Evolutionary conservation across 2,888 invertebrate species (phyloP), one percentile per base, ranked within the genome.

Genomic region (Polymixis flavicincta): DNA sequence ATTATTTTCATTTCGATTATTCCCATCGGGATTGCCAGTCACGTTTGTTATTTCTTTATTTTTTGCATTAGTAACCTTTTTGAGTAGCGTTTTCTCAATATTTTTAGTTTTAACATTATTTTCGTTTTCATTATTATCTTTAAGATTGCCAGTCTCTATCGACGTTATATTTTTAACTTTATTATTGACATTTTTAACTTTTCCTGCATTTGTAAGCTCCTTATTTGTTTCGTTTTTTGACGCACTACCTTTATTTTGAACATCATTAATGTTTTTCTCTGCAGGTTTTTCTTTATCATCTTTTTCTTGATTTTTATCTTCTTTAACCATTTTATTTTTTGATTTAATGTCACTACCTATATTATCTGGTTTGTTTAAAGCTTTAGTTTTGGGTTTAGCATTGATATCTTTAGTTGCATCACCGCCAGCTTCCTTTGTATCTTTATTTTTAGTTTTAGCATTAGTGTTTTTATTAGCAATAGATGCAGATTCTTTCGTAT

Each of bases 351-450:
- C 68, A 66, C n/a, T 22, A 2, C 32, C 37, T 13, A 32, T 0
- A 19, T 59, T 71, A 9, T n/a, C 37, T n/a, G 69, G 22, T 50
- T 60, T 54, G 19, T 78, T 73, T 14, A 48, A 9, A 14, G 19
- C 32, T 11, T 77, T 82, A 9, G 22, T 32, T 42, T 70, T 83
- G 0, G 73, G 60, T 83, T 71, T 79, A 0, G 52, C 0, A 71
- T 75, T 79, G 8, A 22, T 60, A 37, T 71, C 78, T 71, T 80
- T 85, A 8, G 71, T 9, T 68, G 13, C 11, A 48, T 22, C 32
- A 25, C 55, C 55, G 4, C n/a, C 64, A 11, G 22, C 9, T 32
- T 67, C 69, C 0, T 72, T 78, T 0, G 22, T 2, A 4, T 42
- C 25, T 52, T 80, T 66, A 37, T 45, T 71, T 54, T 77, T 74